A percentile compares a stretch with the other conserved stretches of the same genome.
Evolutionary conservation across 2,113 vertebrate genomes (phyloP).

Genomic region (Amazona vittata): DNA sequence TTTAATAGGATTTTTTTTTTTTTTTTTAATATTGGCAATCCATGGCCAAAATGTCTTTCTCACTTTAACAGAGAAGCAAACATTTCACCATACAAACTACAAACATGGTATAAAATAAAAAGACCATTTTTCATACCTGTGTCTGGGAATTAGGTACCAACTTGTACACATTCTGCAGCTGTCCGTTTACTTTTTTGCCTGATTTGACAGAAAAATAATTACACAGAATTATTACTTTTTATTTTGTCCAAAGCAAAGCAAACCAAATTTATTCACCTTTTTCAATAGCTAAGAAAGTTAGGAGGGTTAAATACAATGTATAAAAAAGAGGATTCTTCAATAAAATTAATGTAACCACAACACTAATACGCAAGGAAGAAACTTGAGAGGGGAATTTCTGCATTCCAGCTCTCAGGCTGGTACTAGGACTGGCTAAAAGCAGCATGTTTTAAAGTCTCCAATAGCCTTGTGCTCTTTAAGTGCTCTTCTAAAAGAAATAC

Average conservation of each 20-base stretch:
- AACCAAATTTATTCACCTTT: not conserved
- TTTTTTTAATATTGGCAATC: not conserved
- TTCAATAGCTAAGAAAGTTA: not conserved
- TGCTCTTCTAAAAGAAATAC: not conserved
- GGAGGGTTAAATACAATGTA: not conserved
- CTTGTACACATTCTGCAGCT: conserved; percentile 79
- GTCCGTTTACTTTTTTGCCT: conserved; percentile 80
- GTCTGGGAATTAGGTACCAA: conserved; percentile 68
- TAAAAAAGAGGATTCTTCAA: not conserved
- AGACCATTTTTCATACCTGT: conserved; percentile 70
- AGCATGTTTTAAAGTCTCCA: not conserved
- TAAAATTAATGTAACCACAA: not conserved
- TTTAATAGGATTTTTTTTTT: not conserved
- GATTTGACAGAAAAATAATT: conserved; percentile 34
- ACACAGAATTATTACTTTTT: not conserved
- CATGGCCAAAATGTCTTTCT: not conserved
- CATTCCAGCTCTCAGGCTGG: not conserved
- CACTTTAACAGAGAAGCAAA: not conserved
- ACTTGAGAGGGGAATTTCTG: not conserved
- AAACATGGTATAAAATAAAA: not conserved
- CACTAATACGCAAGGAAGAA: not conserved
- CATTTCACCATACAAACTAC: not conserved
- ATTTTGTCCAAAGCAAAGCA: not conserved
- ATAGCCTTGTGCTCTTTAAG: not conserved
- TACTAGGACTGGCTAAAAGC: not conserved